A percentile compares a stretch with the other conserved stretches of the same genome.
These are phyloP conservation scores for Apis laboriosa DNA, from an alignment of 1,140 invertebrate genomes.

Conservation along the genomic window DNA sequence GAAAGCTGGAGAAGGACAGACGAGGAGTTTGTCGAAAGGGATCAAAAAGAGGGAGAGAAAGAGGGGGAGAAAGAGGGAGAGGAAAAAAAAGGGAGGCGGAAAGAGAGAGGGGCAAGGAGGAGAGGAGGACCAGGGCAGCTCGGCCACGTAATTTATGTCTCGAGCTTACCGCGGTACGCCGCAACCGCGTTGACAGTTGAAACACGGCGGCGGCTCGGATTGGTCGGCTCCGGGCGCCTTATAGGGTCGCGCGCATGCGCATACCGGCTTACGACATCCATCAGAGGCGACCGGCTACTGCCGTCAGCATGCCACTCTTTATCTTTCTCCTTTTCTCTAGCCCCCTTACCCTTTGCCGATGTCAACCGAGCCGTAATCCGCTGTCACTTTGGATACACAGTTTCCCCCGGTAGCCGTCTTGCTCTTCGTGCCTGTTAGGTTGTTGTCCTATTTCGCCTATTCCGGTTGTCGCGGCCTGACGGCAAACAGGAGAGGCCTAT, in stretches of 20 bases:
- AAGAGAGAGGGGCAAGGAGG: slow-evolving; percentile 3
- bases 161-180: slow-evolving; percentile 56
- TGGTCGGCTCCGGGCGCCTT: slow-evolving; percentile 75
- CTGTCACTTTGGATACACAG: slow-evolving; percentile 43
- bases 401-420: background rate
- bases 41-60: slow-evolving; percentile 24
- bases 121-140: slow-evolving; percentile 56
- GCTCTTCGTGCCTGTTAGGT: slow-evolving; percentile 6
- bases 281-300: slow-evolving; percentile 70
- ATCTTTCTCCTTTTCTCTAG: slow-evolving; percentile 58
- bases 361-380: slow-evolving; percentile 55
- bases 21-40: slow-evolving; percentile 23
- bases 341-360: slow-evolving; percentile 43
- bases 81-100: slow-evolving; percentile 13
- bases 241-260: slow-evolving; percentile 79
- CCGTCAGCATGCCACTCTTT: slow-evolving; percentile 64
- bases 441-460: slow-evolving; percentile 53
- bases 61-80: background rate
- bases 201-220: slow-evolving; percentile 75
- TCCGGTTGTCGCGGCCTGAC: slow-evolving; percentile 10
- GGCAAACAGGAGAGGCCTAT: background rate
- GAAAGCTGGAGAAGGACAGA: background rate
- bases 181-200: slow-evolving; percentile 77
- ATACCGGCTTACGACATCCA: slow-evolving; percentile 70
- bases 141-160: slow-evolving; percentile 75